These are phyloP conservation scores for Myotis vivesi DNA, from an alignment of 2,797 vertebrate species.

Conservation along the genomic window DNA sequence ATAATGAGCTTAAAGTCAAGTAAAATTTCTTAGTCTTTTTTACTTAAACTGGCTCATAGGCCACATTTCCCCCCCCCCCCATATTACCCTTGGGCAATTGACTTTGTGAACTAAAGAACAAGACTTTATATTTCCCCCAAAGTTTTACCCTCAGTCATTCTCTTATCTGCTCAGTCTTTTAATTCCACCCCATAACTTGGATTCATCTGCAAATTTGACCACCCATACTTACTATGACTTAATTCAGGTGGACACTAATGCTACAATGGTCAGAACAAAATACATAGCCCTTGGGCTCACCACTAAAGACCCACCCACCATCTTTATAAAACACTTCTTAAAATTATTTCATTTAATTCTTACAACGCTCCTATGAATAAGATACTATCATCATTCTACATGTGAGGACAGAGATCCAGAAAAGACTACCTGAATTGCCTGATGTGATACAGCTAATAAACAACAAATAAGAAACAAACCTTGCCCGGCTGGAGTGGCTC, in stretches of 20 bases:
- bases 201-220: not conserved
- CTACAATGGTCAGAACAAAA: not conserved
- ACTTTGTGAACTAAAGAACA: not conserved
- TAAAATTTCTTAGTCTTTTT: constrained; percentile 13
- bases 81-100: not conserved
- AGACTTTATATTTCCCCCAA: not conserved
- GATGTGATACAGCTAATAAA: not conserved
- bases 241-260: not conserved
- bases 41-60: not conserved
- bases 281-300: not conserved
- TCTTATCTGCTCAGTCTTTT: not conserved
- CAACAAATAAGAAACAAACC: not conserved
- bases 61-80: not conserved
- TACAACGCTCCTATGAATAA: not conserved
- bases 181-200: not conserved
- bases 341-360: constrained; percentile 7
- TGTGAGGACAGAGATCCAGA: not conserved
- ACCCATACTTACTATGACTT: not conserved
- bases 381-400: not conserved
- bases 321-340: not conserved
- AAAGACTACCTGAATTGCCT: not conserved
- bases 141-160: not conserved
- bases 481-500: not conserved
- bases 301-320: not conserved
- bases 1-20: not conserved